Percentiles rank a stretch among this genome's conserved stretches.
Conservation (phyloP, 2,888 invertebrate genomes). For the Conistra vaccinii region DNA sequence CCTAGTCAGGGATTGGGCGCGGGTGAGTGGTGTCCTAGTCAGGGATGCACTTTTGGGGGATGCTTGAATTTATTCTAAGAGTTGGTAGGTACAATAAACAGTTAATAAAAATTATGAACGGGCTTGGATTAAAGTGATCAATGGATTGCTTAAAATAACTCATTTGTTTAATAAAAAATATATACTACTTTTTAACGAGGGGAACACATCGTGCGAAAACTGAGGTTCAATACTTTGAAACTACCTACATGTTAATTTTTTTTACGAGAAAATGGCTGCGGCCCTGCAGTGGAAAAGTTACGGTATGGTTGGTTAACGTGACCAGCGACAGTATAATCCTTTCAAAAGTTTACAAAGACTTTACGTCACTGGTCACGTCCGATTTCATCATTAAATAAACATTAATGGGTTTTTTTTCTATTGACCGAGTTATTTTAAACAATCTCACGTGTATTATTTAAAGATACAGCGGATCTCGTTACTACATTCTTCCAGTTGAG, state of each 20-base stretch:
- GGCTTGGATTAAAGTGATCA: too few relatives aligned
- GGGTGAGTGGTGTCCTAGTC: too few relatives aligned
- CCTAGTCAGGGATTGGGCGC: too few relatives aligned
- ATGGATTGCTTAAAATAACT: too few relatives aligned
- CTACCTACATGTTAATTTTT: neutral
- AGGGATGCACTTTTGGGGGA: too few relatives aligned
- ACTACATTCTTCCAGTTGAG: neutral
- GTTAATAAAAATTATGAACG: too few relatives aligned
- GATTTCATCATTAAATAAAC: neutral
- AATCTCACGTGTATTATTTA: neutral
- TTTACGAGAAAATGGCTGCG: neutral
- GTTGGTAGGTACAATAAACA: too few relatives aligned
- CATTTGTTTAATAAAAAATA: too few relatives aligned
- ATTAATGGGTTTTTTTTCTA: neutral
- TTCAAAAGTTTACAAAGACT: neutral
- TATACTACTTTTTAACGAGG: too few relatives aligned
- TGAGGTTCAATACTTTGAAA: neutral
- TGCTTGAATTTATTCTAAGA: too few relatives aligned
- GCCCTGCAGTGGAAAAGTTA: neutral
- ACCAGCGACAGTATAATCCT: neutral
- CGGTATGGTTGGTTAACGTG: neutral
- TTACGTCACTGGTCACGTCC: neutral
- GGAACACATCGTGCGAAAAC: too few relatives aligned
- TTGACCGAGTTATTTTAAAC: slow-evolving; percentile 13
- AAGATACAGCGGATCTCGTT: neutral